Percentiles rank a stretch among this genome's conserved stretches.
phyloP scores from a whole-genome alignment of 2,888 invertebrate species.

The Erpobdella octoculata region DNA sequence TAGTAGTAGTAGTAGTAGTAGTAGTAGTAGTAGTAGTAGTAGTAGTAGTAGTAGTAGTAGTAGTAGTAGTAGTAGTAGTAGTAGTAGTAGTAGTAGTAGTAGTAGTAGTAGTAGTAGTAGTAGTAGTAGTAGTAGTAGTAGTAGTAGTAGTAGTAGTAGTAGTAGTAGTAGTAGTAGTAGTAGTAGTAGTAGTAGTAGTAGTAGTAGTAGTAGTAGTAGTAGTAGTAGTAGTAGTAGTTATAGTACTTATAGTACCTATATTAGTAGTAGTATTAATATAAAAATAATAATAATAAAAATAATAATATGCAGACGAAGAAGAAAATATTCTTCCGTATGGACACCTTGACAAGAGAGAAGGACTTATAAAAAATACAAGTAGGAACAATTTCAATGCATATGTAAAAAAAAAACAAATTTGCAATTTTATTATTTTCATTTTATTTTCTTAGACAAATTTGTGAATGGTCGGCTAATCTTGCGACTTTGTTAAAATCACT shows the following conservation, averaged over 20 bases:
- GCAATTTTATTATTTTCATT: background rate
- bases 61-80: conserved; percentile 19
- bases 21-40: conserved; percentile 19
- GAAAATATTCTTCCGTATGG: conserved; percentile 30
- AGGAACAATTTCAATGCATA: background rate
- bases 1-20: conserved; percentile 19
- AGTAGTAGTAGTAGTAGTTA: no score
- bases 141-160: conserved; percentile 19
- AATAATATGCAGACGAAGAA: conserved; percentile 10
- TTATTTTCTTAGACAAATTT: background rate
- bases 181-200: conserved; percentile 19
- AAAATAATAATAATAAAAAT: background rate
- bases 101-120: conserved; percentile 19
- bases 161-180: conserved; percentile 19
- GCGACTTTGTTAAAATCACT: background rate
- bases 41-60: conserved; percentile 19
- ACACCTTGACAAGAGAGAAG: conserved; percentile 25
- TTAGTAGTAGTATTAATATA: background rate
- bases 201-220: conserved; percentile 19
- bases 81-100: conserved; percentile 19
- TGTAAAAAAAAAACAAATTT: no score
- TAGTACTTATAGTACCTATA: no score
- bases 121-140: conserved; percentile 19
- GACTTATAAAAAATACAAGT: conserved; percentile 30
- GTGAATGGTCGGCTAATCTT: no score